Conservation (phyloP, 2,888 invertebrate species). For the Selenia dentaria region DNA sequence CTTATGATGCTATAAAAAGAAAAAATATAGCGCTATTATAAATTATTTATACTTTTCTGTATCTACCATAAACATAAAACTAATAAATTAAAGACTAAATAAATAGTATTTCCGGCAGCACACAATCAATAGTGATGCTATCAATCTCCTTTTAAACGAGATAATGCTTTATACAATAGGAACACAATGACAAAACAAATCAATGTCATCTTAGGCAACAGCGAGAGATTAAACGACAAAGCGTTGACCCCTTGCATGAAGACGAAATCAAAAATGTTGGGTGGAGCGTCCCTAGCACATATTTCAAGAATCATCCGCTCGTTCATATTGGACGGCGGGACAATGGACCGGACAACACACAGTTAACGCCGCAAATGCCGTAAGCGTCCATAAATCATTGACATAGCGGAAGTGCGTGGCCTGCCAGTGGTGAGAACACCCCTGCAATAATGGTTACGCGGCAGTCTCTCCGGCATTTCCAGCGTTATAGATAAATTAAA, state of each 20-base stretch:
- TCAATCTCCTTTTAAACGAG: conserved; percentile 32
- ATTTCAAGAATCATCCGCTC: conserved; percentile 72
- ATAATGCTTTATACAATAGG: conserved; percentile 41
- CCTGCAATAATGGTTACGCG: conserved; percentile 73
- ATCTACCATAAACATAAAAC: conserved; percentile 15
- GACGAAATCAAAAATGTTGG: conserved; percentile 71
- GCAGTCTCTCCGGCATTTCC: conserved; percentile 70
- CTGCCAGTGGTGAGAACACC: conserved; percentile 56
- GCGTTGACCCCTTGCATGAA: conserved; percentile 64
- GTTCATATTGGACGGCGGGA: conserved; percentile 69
- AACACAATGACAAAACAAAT: conserved; percentile 51
- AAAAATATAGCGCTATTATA: no score
- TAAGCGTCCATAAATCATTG: conserved; percentile 78
- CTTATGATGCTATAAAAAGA: background rate
- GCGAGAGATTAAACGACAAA: conserved; percentile 56
- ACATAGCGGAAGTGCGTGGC: conserved; percentile 81
- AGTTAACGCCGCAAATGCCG: conserved; percentile 75
- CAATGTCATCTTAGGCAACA: conserved; percentile 50
- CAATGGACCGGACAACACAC: conserved; percentile 77
- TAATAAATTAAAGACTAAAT: conserved; percentile 30
- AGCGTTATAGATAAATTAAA: conserved; percentile 81
- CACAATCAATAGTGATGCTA: conserved; percentile 31
- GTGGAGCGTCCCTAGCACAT: conserved; percentile 61
- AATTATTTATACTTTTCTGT: background rate
- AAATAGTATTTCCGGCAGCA: conserved; percentile 29